A percentile compares a stretch with the other conserved stretches of the same genome.
Conservation (phyloP, 2,113 vertebrate species). For the Baryphthengus martii region DNA sequence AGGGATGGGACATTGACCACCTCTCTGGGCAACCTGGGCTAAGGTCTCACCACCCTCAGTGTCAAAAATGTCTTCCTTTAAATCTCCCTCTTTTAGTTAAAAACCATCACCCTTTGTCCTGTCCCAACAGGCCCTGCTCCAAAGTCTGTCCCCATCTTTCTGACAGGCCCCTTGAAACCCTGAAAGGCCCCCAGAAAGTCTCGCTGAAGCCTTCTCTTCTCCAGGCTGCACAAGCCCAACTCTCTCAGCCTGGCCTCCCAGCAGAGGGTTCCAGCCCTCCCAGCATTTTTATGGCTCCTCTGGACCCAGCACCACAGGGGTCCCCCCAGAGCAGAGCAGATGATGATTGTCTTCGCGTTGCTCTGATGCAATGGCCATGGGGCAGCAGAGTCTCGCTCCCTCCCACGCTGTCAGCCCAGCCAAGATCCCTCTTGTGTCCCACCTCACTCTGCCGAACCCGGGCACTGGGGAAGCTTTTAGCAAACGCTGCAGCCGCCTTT, state of each 20-base stretch:
- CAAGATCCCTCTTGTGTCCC: neutral
- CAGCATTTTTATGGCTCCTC: no score
- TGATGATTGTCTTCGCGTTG: accelerated
- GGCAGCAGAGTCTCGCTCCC: neutral
- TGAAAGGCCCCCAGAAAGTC: no score
- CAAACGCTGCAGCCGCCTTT: neutral
- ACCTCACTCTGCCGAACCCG: accelerated
- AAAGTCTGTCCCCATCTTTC: neutral
- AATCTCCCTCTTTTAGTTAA: neutral
- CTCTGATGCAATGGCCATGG: accelerated
- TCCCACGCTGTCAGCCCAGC: accelerated
- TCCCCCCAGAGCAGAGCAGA: neutral
- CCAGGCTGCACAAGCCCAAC: neutral
- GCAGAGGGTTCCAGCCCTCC: no score
- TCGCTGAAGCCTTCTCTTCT: neutral
- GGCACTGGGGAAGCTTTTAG: neutral
- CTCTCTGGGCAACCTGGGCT: neutral
- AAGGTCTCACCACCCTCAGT: neutral
- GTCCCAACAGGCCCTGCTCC: neutral
- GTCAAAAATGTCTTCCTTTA: neutral
- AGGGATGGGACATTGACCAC: neutral
- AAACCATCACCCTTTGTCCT: neutral
- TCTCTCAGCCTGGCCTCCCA: neutral
- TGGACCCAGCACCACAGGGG: neutral
- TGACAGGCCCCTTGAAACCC: neutral